A percentile compares a stretch with the other conserved stretches of the same genome.
phyloP scores from a whole-genome alignment of 2,888 invertebrate species.

The Atethmia centrago region DNA sequence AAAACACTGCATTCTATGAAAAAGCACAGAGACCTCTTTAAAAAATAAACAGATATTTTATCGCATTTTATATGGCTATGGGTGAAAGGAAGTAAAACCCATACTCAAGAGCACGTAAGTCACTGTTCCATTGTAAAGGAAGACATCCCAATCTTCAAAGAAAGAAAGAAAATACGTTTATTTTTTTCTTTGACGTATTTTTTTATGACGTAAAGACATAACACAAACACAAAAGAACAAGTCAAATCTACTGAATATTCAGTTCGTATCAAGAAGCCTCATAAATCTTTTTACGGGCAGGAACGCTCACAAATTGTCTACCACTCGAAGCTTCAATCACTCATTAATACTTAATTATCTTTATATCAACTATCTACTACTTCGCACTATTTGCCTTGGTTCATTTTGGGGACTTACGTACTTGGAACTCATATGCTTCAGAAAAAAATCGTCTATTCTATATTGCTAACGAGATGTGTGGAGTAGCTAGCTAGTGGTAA shows the following conservation, averaged over 20 bases:
- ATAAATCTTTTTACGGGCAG: conserved; percentile 25
- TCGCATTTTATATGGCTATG: neutral
- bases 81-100: neutral
- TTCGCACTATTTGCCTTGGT: neutral
- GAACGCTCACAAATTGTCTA: conserved; percentile 16
- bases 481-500: neutral
- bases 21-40: neutral
- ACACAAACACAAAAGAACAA: too few species aligned
- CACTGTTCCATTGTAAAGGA: neutral
- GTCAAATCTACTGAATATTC: conserved; percentile 16
- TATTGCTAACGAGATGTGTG: neutral
- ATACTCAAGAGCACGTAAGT: neutral
- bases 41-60: neutral
- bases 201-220: too few species aligned
- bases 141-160: neutral
- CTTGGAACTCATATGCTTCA: neutral
- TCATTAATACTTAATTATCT: conserved; percentile 1
- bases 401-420: neutral
- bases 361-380: neutral
- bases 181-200: too few species aligned
- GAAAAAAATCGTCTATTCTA: neutral
- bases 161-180: too few species aligned
- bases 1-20: neutral
- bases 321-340: conserved; percentile 3
- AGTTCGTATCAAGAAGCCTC: conserved; percentile 10